Evolutionary conservation across 30 jellyfish, hydroid and myxozoan genomes (phyloP), one percentile per base, ranked within the genome.

Genomic region (Nemopilema nomurai): DNA sequence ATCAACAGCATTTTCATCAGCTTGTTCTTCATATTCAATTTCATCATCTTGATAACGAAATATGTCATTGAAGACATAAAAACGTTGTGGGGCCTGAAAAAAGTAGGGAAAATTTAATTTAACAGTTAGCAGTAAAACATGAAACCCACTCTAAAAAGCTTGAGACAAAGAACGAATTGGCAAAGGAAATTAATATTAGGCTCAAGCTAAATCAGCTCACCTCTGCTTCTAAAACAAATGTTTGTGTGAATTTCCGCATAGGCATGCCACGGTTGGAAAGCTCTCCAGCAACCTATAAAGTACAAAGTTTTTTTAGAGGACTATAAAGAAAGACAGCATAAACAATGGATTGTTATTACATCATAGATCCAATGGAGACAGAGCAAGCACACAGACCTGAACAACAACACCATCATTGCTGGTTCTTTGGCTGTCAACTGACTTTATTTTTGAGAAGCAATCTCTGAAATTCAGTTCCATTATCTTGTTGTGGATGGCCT

Each of bases 1-100:
- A 65, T 90, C 97, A 71, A 41, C 91, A 65, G 85, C 85, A 62
- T 79, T 87, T 33, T 87, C 98, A 69, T 92, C 96, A 25, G 88
- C 67, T 68, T 92, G 97, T 49, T 96, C 91, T 49, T 87, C 96
- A 69, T 82, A 91, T 63, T 92, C 98, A 74, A 92, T 79, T 32
- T 76, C 90, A 49, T 92, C 98, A 87, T 92, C 98, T 76, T 92
- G 98, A 87, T 92, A 92, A 20, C 98, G 96, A 80, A 92, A 92
- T 22, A 92, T 92, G 80, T 92, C 98, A 81, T 92, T 92, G 78
- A 80, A 76, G 63, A 92, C 98, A 77, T 79, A 76, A 81, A 86
- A 92, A 16, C 90, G 77, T 76, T 92, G 90, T 0, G 96, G 96
- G 53, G 87, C 96, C 98, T 92, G 81, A 68, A 62, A 53, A 71